phyloP scores from a whole-genome alignment of 1,140 invertebrate species.

The Drosophila tani region DNA sequence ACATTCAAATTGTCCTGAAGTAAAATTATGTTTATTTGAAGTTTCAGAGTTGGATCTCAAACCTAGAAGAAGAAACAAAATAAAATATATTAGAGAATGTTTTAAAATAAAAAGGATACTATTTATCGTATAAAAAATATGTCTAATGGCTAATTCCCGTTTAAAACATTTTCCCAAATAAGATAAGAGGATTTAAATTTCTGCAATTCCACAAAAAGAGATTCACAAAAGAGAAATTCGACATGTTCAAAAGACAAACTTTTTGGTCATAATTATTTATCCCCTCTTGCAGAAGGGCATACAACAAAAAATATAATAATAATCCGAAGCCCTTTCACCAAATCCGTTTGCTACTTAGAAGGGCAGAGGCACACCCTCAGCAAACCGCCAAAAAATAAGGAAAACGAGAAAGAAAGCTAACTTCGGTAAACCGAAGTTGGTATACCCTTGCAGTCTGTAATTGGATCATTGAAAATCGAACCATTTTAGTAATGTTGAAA shows the following conservation, averaged over 20 bases:
- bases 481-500: no score
- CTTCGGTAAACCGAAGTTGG: no score
- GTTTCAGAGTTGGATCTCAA: not conserved
- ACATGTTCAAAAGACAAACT: constrained; percentile 3
- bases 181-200: constrained; percentile 5
- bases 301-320: constrained; percentile 18
- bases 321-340: constrained; percentile 31
- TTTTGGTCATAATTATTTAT: constrained; percentile 20
- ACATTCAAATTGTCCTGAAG: constrained; percentile 4
- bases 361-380: constrained; percentile 32
- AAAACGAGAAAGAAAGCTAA: no score
- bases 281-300: constrained; percentile 7
- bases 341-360: constrained; percentile 39
- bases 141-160: not conserved
- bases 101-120: not conserved
- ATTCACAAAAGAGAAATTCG: not conserved
- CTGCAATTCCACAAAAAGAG: not conserved
- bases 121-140: no score
- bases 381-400: constrained; percentile 16
- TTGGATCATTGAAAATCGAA: no score
- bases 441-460: no score
- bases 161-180: not conserved
- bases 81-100: not conserved
- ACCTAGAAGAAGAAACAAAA: not conserved
- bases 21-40: not conserved